Percentiles rank a stretch among this genome's conserved stretches.
phyloP scores from a whole-genome alignment of 2,113 vertebrate genomes.

The Istiophorus platypterus region DNA sequence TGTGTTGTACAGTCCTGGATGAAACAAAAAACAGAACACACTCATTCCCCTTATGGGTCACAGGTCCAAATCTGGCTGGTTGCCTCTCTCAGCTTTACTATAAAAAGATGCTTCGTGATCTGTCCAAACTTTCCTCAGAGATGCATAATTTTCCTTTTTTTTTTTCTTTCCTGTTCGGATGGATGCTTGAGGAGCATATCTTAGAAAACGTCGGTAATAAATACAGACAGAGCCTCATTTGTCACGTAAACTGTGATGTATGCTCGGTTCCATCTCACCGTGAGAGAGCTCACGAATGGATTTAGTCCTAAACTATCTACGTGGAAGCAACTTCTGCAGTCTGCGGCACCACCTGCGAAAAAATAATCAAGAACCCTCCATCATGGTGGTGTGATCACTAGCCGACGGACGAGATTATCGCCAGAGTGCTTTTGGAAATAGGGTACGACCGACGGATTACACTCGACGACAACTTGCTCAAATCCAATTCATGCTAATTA shows the following conservation, averaged over 20 bases:
- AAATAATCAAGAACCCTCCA: neutral
- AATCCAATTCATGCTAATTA: no score
- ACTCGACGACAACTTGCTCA: neutral
- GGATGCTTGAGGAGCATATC: slow-evolving; percentile 26
- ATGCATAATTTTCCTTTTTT: neutral
- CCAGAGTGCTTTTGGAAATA: neutral
- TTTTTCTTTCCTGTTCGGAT: neutral
- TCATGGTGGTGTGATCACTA: neutral
- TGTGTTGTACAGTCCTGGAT: no score
- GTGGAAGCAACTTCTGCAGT: neutral
- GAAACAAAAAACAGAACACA: no score
- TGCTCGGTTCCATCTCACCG: slow-evolving; percentile 2
- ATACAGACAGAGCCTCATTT: slow-evolving; percentile 46
- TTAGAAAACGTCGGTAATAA: slow-evolving; percentile 37
- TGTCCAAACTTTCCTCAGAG: neutral
- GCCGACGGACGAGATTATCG: neutral
- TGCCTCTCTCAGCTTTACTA: neutral
- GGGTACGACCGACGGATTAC: neutral
- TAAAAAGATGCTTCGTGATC: neutral
- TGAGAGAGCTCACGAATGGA: slow-evolving; percentile 8
- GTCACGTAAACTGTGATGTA: slow-evolving; percentile 41
- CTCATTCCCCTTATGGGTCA: no score
- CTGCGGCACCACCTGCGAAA: neutral
- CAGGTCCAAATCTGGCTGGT: no score
- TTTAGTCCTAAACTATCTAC: neutral